A percentile compares a stretch with the other conserved stretches of the same genome.
phyloP scores from a whole-genome alignment of 2,797 vertebrate species.

The Prunella strophiata region DNA sequence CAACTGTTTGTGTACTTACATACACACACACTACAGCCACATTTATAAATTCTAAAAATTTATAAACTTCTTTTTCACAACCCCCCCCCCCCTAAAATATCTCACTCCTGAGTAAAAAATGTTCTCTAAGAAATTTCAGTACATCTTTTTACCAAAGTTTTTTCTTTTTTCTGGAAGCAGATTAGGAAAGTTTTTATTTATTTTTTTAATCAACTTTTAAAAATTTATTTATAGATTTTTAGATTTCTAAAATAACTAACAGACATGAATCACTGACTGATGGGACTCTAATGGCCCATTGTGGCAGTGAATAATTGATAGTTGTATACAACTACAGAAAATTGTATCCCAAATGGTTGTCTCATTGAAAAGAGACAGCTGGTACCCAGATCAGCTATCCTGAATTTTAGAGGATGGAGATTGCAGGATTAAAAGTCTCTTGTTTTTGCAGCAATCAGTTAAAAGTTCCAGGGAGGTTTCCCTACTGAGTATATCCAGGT shows the following conservation, averaged over 20 bases:
- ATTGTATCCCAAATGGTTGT: background rate
- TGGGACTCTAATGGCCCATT: background rate
- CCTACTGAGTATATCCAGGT: background rate
- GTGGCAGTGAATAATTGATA: background rate
- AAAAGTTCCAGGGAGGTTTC: background rate
- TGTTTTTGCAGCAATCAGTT: background rate
- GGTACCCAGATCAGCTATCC: background rate
- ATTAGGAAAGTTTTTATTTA: background rate
- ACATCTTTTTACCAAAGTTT: background rate
- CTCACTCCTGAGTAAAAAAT: background rate
- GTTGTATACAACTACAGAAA: background rate
- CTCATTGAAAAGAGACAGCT: slow-evolving; percentile 1
- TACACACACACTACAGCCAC: background rate
- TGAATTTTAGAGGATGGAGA: background rate
- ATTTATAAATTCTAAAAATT: background rate
- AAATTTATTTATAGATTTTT: background rate
- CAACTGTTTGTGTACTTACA: background rate
- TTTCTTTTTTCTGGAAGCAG: background rate
- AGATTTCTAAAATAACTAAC: background rate
- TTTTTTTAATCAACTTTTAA: too few relatives aligned
- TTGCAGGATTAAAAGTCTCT: background rate
- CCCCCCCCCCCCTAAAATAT: background rate
- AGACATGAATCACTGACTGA: background rate
- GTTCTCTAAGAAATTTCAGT: background rate
- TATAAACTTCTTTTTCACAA: background rate